Evolutionary conservation across 2,888 invertebrate genomes (phyloP).

Genomic region (Limenitis camilla): DNA sequence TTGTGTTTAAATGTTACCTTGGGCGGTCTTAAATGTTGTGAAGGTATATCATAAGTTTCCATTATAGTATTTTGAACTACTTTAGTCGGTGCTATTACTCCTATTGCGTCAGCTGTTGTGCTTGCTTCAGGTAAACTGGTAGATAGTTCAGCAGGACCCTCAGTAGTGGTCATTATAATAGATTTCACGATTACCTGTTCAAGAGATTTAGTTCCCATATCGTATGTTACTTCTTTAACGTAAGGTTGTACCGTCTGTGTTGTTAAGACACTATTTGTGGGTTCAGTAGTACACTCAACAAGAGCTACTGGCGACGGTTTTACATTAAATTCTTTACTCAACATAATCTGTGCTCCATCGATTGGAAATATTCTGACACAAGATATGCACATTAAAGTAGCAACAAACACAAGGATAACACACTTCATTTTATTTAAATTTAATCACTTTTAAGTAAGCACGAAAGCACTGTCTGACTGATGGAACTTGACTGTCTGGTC

Average conservation of each 20-base stretch:
- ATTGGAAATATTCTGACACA: constrained; percentile 35
- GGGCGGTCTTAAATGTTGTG: neutral
- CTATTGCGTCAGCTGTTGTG: neutral
- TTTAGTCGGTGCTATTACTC: constrained; percentile 12
- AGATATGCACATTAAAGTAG: constrained; percentile 9
- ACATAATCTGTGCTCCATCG: constrained; percentile 14
- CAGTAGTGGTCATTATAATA: too few relatives aligned
- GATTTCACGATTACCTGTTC: too few relatives aligned
- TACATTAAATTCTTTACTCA: constrained; percentile 13
- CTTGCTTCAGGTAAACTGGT: neutral
- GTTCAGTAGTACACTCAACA: neutral
- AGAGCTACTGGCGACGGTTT: constrained; percentile 9
- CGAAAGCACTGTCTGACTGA: constrained; percentile 28
- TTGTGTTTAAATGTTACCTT: neutral
- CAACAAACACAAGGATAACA: constrained; percentile 16
- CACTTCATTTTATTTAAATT: constrained; percentile 18
- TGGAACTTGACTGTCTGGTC: constrained; percentile 34
- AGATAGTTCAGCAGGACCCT: neutral
- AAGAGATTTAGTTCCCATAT: too few relatives aligned
- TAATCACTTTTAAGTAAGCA: constrained; percentile 19
- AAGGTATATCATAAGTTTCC: constrained; percentile 1
- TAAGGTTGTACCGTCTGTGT: neutral
- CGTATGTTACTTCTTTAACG: too few relatives aligned
- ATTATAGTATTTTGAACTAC: neutral
- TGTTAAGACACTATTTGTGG: neutral